phyloP scores from a whole-genome alignment of 2,888 invertebrate species.

The Deilephila porcellus region DNA sequence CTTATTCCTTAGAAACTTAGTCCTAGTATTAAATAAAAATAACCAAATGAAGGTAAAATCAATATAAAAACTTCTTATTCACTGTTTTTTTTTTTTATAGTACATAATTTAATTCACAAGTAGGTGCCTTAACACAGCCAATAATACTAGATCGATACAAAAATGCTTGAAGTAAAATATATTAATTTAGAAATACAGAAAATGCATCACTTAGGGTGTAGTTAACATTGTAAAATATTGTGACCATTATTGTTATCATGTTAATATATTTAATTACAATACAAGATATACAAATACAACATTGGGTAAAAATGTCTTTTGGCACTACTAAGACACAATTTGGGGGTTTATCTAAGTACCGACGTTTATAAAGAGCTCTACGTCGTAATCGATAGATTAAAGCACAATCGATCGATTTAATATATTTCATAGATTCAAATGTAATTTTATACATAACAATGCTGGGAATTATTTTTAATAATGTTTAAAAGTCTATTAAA shows the following conservation, averaged over 20 bases:
- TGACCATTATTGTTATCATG: conserved; percentile 26
- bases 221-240: conserved; percentile 29
- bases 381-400: background rate
- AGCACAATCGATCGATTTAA: conserved; percentile 4
- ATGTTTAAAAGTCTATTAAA: background rate
- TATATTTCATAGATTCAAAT: background rate
- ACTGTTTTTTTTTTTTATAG: background rate
- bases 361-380: conserved; percentile 10
- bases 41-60: background rate
- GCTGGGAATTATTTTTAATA: background rate
- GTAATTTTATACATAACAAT: background rate
- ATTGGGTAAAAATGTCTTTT: conserved; percentile 55
- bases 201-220: conserved; percentile 31
- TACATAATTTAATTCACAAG: background rate
- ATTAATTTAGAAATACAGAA: conserved; percentile 30
- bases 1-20: background rate
- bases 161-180: conserved; percentile 31
- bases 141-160: conserved; percentile 1
- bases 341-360: conserved; percentile 34
- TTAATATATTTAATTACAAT: conserved; percentile 37
- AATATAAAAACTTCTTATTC: background rate
- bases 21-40: background rate
- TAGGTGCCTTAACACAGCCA: conserved; percentile 15
- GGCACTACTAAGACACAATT: conserved; percentile 74
- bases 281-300: conserved; percentile 52